Evolutionary conservation across 2,888 invertebrate genomes (phyloP), one percentile per base, ranked within the genome.

Genomic region (Pseudococcus viburni): DNA sequence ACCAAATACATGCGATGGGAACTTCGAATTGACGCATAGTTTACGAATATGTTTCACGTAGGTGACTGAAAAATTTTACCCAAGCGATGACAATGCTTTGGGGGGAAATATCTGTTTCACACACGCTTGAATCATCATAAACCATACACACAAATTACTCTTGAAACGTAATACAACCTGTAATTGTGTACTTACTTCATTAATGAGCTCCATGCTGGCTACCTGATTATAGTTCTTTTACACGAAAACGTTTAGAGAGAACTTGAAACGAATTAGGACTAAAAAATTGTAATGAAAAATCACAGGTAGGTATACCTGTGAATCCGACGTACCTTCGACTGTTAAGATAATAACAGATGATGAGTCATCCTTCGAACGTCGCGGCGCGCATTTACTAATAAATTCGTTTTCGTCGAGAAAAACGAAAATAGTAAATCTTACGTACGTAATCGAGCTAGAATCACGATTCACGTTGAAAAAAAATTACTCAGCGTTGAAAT

Each of bases 401-500:
- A 26, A 33, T 73, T 73, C 73, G 73, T 73, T 73, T 73, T 73
- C 73, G 33, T 6, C 33, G 73, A 39, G 73, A 33, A 73, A 73
- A 73, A 73, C 73, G 73, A 73, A 73, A 73, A 73, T 33, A 73
- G 73, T 33, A 73, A 73, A 73, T 26, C 39, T 73, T 73, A 59
- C 26, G 11, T 17, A 19, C 73, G 33, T 33, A 73, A 73, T 33
- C 17, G 33, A 64, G 8, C 9, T 59, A 8, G 59, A 59, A 33
- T 51, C 64, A 9, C 19, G n/a, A n/a, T 8, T 9, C 11, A 22
- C 22, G n/a, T n/a, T n/a, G 19, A 64, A 64, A 64, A 64, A 64
- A 64, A 64, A 64, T 64, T 64, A 64, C 64, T 22, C 73, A 9
- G 17, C 73, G 33, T 73, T 6, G 0, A 33, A 73, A 33, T 73